Conservation (phyloP, 2,888 invertebrate species). For the Perizoma affinitatum region DNA sequence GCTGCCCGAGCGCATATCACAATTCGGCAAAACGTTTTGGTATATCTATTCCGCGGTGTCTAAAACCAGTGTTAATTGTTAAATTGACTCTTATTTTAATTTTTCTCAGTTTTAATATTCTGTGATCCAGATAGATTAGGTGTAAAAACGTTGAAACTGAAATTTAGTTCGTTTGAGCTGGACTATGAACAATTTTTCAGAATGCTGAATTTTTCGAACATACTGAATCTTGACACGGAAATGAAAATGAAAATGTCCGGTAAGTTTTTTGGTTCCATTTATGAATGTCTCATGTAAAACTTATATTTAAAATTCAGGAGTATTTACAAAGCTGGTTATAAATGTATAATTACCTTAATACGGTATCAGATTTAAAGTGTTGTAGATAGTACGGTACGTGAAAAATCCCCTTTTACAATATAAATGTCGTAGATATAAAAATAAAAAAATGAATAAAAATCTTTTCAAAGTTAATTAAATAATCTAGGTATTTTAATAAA, state of each 20-base stretch:
- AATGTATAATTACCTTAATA: too few species aligned
- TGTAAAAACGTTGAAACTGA: conserved; percentile 6
- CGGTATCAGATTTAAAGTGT: too few species aligned
- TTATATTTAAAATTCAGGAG: too few species aligned
- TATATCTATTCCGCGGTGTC: conserved; percentile 11
- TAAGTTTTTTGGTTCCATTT: conserved; percentile 47
- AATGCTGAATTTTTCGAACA: conserved; percentile 41
- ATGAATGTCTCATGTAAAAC: too few species aligned
- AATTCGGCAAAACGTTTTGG: not conserved
- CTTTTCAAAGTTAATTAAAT: too few species aligned
- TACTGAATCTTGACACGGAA: conserved; percentile 60
- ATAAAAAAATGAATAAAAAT: too few species aligned
- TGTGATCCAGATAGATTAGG: conserved; percentile 13
- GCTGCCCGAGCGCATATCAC: conserved; percentile 37
- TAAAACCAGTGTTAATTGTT: conserved; percentile 23
- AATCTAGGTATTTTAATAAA: too few species aligned
- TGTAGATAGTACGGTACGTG: too few species aligned
- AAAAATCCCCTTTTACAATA: too few species aligned
- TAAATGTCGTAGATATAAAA: too few species aligned
- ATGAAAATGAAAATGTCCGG: conserved; percentile 80
- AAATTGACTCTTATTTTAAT: not conserved
- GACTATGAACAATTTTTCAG: conserved; percentile 26
- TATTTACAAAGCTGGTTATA: too few species aligned
- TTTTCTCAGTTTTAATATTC: not conserved
- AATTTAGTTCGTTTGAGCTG: conserved; percentile 10